Base-by-base conservation (phyloP, 1,140 invertebrate genomes). In the Nebria ingens region DNA sequence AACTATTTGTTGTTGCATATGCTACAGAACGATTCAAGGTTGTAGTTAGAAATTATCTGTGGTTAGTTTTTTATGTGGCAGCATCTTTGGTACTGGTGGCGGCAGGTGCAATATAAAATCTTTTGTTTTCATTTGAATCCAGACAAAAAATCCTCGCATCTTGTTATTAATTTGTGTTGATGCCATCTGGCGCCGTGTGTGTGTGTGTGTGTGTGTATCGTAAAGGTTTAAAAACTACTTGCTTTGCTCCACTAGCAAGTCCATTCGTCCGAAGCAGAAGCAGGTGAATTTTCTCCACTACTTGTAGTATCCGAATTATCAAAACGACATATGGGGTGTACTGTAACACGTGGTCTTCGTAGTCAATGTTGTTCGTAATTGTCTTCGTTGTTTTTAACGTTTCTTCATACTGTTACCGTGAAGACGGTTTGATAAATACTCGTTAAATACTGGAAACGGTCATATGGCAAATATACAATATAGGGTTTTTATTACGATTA, bases 251-350 rank as follows among this genome's bases (percentile, higher is more conserved):
- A 45, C 15, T 45, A 9, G 9, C 25, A 9, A 45, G 6, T 45
- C 17, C 40, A 9, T 45, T 45, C 40, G 40, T 45, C 15, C 17
- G 25, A 12, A 9, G 40, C 15, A 4, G 15, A 11, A 45, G 40
- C 40, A 45, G 40, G 40, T 45, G 40, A 45, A 45, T 29, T 6
- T 6, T 6, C 13, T 6, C 4, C 4, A 29, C 9, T 11, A 12
- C 40, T 45, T 12, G 17, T 17, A 12, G 9, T 9, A 12, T 12
- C 17, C 40, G 40, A 45, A 45, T 12, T 45, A 12, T 12, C 17
- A 3, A 45, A 45, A 45, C 40, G 40, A 45, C 40, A 45, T 45
- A 45, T 45, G 40, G 40, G 40, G 40, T 45, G 40, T 45, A 29
- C 13, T 6, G 40, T 45, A 45, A 45, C 40, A 45, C 40, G 40